Conservation (phyloP, 2,797 vertebrate genomes). For the Smutsia temminckii region DNA sequence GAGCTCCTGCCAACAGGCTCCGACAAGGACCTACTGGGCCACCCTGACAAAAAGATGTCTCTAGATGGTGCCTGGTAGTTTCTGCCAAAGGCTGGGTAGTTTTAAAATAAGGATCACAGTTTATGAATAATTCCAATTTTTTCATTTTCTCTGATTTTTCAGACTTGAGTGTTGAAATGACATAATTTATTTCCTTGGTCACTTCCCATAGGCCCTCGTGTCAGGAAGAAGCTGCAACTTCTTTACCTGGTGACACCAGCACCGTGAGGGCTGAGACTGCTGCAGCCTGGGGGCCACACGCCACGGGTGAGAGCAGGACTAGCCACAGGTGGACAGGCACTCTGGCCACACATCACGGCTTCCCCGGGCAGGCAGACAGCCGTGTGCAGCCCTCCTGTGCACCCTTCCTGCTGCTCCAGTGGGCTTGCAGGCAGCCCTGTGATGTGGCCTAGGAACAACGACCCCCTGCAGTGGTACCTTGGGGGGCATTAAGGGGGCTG, state of each 20-base stretch:
- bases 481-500: background rate
- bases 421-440: background rate
- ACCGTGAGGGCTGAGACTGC: background rate
- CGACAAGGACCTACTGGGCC: background rate
- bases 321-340: background rate
- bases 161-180: conserved; percentile 15
- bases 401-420: background rate
- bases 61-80: background rate
- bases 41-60: background rate
- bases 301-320: background rate
- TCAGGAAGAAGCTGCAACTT: conserved; percentile 10
- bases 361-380: background rate
- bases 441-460: background rate
- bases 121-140: conserved; percentile 59
- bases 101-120: conserved; percentile 56
- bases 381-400: background rate
- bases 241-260: background rate
- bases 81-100: conserved; percentile 34
- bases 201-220: background rate
- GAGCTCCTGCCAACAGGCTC: background rate
- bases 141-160: conserved; percentile 51
- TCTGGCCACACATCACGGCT: background rate
- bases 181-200: conserved; percentile 41
- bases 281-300: background rate
- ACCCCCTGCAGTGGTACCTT: background rate